Conservation (phyloP, 2,888 invertebrate species). For the Hetaerina titia region DNA sequence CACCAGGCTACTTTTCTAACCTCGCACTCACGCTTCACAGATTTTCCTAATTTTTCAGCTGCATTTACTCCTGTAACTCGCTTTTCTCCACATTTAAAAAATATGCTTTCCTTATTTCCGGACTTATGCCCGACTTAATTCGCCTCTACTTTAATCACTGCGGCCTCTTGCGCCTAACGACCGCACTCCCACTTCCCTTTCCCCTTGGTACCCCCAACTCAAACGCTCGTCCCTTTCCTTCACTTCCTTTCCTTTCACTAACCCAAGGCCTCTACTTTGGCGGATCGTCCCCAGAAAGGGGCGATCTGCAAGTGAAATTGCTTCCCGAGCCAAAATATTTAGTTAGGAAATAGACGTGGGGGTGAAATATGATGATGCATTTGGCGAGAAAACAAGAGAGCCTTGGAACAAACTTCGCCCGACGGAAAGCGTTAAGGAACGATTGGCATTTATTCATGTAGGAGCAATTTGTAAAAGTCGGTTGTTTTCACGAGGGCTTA, state of each 20-base stretch:
- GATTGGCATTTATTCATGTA: background rate
- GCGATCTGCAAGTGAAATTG: constrained; percentile 49
- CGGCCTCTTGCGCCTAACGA: too few relatives aligned
- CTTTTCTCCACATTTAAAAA: too few relatives aligned
- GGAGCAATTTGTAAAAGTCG: too few relatives aligned
- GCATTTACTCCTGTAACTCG: too few relatives aligned
- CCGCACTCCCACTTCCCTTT: background rate
- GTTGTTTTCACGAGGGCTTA: too few relatives aligned
- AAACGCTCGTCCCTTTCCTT: background rate
- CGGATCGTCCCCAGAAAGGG: background rate
- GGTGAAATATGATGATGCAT: constrained; percentile 33
- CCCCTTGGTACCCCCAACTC: background rate
- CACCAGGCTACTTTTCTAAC: too few relatives aligned
- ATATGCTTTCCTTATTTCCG: too few relatives aligned
- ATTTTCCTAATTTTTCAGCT: too few relatives aligned
- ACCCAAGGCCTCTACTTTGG: background rate
- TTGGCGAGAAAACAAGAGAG: constrained; percentile 13
- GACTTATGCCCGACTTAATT: too few relatives aligned
- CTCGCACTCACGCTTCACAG: too few relatives aligned
- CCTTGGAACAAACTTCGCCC: background rate
- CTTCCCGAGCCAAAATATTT: constrained; percentile 4
- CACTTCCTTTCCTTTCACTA: background rate
- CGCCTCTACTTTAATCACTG: too few relatives aligned
- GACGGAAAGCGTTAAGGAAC: background rate
- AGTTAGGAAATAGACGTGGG: background rate